Conservation (phyloP, 2,888 invertebrate species). For the Leuctra nigra region DNA sequence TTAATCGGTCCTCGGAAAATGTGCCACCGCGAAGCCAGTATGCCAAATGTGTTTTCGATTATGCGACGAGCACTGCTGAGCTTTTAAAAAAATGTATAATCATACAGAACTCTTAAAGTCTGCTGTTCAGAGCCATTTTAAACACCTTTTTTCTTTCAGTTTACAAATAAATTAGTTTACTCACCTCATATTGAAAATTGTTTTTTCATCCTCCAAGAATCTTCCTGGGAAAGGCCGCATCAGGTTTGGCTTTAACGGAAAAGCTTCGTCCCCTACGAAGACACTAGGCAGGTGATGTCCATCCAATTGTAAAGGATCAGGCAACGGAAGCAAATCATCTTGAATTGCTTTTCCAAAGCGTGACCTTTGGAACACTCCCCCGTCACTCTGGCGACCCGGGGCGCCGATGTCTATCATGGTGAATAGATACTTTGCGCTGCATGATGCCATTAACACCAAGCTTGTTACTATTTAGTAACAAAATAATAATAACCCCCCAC, state of each 20-base stretch:
- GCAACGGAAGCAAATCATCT: neutral
- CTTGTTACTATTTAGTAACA: neutral
- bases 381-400: slow-evolving; percentile 15
- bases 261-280: slow-evolving; percentile 22
- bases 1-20: slow-evolving; percentile 15
- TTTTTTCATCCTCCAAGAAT: neutral
- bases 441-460: slow-evolving; percentile 12
- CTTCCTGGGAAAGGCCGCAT: slow-evolving; percentile 17
- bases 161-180: neutral
- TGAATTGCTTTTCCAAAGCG: slow-evolving; percentile 8
- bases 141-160: neutral
- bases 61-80: slow-evolving; percentile 20
- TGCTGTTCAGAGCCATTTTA: neutral
- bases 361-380: slow-evolving; percentile 1
- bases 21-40: slow-evolving; percentile 18
- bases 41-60: slow-evolving; percentile 23
- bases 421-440: slow-evolving; percentile 7
- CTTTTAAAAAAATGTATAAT: neutral
- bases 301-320: neutral
- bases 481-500: no score
- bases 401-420: slow-evolving; percentile 18
- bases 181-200: slow-evolving; percentile 16
- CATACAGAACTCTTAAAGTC: no score
- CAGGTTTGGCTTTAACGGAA: slow-evolving; percentile 18
- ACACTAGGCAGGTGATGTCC: neutral